phyloP scores from a whole-genome alignment of 2,113 vertebrate species.

The Apus apus region DNA sequence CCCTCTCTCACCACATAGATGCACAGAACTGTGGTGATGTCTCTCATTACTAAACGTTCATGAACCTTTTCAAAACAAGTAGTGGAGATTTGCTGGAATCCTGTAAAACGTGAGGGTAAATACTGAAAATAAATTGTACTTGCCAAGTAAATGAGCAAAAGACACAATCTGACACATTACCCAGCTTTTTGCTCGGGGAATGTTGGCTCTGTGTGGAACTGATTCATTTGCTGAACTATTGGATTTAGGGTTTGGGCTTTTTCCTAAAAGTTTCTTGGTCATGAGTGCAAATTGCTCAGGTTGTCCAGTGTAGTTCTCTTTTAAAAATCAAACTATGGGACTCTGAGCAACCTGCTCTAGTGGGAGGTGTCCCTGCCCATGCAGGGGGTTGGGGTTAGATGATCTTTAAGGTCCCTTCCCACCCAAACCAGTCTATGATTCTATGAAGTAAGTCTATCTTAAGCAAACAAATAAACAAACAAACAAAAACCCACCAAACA shows the following conservation, averaged over 20 bases:
- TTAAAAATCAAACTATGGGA: background rate
- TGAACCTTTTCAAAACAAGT: background rate
- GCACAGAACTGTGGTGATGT: background rate
- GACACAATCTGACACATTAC: background rate
- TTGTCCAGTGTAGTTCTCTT: background rate
- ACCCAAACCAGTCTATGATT: no score
- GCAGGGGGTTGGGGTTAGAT: no score
- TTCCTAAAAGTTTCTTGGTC: background rate
- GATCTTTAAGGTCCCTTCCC: no score
- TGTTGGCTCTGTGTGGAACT: background rate
- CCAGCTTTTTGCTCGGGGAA: background rate
- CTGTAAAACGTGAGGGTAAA: background rate
- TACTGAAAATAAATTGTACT: background rate
- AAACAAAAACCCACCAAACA: background rate
- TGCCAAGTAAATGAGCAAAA: background rate
- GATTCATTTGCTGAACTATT: background rate
- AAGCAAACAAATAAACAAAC: no score
- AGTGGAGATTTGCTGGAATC: background rate
- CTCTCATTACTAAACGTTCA: background rate
- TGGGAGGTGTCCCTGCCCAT: no score
- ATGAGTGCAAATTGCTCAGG: background rate
- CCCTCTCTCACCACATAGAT: background rate
- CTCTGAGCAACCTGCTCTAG: background rate
- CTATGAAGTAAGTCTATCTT: no score
- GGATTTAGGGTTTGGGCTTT: no score